Evolutionary conservation across 2,888 invertebrate species (phyloP).

Genomic region (Cyclophora albipunctata): DNA sequence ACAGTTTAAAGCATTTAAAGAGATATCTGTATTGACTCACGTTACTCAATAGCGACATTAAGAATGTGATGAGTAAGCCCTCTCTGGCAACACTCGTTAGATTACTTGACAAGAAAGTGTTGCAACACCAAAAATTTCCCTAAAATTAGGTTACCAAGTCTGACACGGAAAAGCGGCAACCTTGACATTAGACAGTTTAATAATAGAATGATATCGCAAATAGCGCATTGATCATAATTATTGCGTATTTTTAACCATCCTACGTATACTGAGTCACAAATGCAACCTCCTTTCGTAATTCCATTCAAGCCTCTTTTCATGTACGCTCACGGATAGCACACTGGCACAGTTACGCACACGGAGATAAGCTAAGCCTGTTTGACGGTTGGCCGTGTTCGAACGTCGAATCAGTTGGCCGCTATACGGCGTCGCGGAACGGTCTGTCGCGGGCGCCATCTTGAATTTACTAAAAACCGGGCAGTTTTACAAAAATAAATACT

Average conservation of each 20-base stretch:
- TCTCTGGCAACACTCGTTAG: conserved; percentile 2
- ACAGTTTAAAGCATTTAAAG: too few species aligned
- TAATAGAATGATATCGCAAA: conserved; percentile 11
- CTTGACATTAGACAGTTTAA: conserved; percentile 23
- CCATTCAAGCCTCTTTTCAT: conserved; percentile 55
- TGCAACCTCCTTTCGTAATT: conserved; percentile 12
- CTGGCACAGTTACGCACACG: conserved; percentile 26
- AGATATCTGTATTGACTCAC: too few species aligned
- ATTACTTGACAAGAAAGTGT: conserved; percentile 17
- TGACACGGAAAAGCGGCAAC: conserved; percentile 17
- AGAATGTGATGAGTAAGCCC: conserved; percentile 16
- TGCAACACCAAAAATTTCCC: conserved; percentile 7
- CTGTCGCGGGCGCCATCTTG: conserved; percentile 52
- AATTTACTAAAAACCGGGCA: conserved; percentile 48
- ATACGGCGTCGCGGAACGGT: conserved; percentile 64
- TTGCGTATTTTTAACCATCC: conserved; percentile 38
- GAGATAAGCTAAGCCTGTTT: conserved; percentile 57
- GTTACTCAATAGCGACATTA: not conserved
- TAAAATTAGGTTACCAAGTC: conserved; percentile 23
- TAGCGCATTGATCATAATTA: conserved; percentile 27
- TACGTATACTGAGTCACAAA: conserved; percentile 42
- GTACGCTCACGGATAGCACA: conserved; percentile 22
- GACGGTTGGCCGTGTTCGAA: conserved; percentile 52
- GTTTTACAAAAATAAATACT: conserved; percentile 61
- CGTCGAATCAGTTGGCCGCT: conserved; percentile 63